These are phyloP conservation scores for Hirundichthys speculiger DNA, from an alignment of 2,113 vertebrate genomes.

Conservation along the genomic window DNA sequence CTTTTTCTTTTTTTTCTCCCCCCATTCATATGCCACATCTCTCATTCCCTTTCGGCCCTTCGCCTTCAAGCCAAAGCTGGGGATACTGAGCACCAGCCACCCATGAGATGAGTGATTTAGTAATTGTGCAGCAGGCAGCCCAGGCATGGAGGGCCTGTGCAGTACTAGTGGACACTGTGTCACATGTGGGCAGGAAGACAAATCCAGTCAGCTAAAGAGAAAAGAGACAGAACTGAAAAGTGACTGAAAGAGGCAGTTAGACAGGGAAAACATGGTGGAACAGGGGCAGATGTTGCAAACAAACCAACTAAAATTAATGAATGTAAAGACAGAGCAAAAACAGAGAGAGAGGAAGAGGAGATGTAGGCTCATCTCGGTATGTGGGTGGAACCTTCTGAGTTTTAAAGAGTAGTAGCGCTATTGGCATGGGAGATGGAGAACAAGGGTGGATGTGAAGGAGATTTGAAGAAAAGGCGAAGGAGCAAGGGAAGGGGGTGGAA, in stretches of 20 bases:
- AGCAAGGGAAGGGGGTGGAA: slow-evolving; percentile 54
- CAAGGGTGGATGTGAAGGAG: slow-evolving; percentile 13
- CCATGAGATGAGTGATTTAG: slow-evolving; percentile 79
- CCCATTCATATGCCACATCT: slow-evolving; percentile 16
- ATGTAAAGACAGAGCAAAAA: slow-evolving; percentile 17
- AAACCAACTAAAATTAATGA: slow-evolving; percentile 34
- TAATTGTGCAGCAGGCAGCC: slow-evolving; percentile 77
- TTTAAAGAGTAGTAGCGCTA: slow-evolving; percentile 53
- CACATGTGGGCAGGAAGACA: slow-evolving; percentile 39
- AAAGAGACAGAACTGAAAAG: slow-evolving; percentile 13
- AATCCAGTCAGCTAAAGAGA: slow-evolving; percentile 10
- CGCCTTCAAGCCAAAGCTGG: slow-evolving; percentile 47
- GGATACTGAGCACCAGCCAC: slow-evolving; percentile 63
- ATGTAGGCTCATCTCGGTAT: slow-evolving; percentile 44
- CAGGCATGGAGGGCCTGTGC: slow-evolving; percentile 39
- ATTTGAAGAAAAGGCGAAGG: slow-evolving; percentile 38
- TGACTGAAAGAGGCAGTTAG: slow-evolving; percentile 14
- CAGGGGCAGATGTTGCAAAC: slow-evolving; percentile 12
- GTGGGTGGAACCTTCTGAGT: slow-evolving; percentile 62
- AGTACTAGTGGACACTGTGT: slow-evolving; percentile 55
- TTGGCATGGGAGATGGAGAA: slow-evolving; percentile 49
- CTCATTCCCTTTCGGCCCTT: slow-evolving; percentile 10
- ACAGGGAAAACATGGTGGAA: slow-evolving; percentile 2
- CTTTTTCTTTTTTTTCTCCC: slow-evolving; percentile 31
- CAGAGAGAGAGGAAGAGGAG: slow-evolving; percentile 28